Conservation (phyloP, 2,797 vertebrate genomes). For the Myotis pilosus region DNA sequence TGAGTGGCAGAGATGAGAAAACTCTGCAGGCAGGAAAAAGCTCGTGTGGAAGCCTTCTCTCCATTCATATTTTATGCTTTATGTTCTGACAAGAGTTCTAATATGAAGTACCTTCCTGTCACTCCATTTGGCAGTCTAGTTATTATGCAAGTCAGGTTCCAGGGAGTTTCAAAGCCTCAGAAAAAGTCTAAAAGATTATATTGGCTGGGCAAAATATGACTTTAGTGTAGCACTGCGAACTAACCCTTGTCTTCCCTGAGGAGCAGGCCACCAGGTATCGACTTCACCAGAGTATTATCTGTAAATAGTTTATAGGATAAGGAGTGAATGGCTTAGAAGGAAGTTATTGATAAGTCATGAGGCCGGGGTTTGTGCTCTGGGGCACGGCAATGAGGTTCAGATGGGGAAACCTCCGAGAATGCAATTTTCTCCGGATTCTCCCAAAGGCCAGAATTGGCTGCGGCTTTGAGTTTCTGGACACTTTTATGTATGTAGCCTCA, state of each 20-base stretch:
- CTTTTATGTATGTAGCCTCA: constrained; percentile 71
- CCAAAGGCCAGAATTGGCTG: constrained; percentile 54
- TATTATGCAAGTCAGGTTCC: background rate
- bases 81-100: background rate
- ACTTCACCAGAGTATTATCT: constrained; percentile 33
- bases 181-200: background rate
- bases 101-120: background rate
- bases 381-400: constrained; percentile 17
- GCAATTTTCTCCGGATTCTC: constrained; percentile 69
- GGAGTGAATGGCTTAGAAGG: constrained; percentile 5
- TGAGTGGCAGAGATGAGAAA: background rate
- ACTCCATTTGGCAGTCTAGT: background rate
- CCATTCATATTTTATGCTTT: background rate
- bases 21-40: background rate
- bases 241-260: background rate
- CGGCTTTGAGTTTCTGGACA: constrained; percentile 61
- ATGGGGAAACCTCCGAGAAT: constrained; percentile 45
- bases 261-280: constrained; percentile 21
- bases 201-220: constrained; percentile 21
- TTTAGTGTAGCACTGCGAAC: background rate
- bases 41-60: background rate
- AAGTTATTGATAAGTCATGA: constrained; percentile 63
- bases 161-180: background rate
- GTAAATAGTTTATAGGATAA: constrained; percentile 60
- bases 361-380: constrained; percentile 40